Conservation (phyloP, 2,797 vertebrate species). For the Mionectes olivaceus region DNA sequence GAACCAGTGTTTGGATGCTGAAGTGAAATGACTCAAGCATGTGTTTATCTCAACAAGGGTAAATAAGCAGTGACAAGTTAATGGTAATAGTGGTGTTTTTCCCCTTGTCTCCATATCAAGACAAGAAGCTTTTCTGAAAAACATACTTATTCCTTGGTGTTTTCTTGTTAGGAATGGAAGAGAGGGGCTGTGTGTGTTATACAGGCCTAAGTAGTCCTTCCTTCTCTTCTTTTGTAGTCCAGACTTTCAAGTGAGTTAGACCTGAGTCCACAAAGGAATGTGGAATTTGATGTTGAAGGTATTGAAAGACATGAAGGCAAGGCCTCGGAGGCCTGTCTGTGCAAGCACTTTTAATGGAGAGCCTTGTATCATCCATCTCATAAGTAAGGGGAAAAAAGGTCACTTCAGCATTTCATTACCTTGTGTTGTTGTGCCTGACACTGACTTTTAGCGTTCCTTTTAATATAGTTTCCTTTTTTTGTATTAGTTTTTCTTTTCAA, state of each 20-base stretch:
- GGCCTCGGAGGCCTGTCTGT: background rate
- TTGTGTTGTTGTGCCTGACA: background rate
- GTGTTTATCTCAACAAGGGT: constrained; percentile 24
- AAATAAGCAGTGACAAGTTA: constrained; percentile 25
- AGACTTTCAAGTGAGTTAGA: background rate
- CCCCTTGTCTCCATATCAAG: background rate
- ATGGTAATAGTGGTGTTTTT: background rate
- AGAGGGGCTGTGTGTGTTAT: background rate
- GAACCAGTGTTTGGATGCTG: background rate
- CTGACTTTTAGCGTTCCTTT: background rate
- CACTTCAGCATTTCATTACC: background rate
- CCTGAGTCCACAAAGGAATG: background rate
- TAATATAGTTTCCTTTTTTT: background rate
- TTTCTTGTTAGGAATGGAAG: background rate
- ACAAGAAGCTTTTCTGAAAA: constrained; percentile 4
- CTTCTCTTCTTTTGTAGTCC: background rate
- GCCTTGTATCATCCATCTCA: background rate
- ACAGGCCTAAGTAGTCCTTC: background rate
- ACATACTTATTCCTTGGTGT: background rate
- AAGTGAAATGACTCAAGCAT: background rate
- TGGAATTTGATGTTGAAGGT: background rate
- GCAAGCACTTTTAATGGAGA: background rate
- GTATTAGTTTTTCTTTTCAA: background rate
- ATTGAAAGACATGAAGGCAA: background rate
- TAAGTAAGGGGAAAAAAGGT: background rate